Conservation (phyloP, 2,888 invertebrate genomes). For the Caenorhabditis sp. region DNA sequence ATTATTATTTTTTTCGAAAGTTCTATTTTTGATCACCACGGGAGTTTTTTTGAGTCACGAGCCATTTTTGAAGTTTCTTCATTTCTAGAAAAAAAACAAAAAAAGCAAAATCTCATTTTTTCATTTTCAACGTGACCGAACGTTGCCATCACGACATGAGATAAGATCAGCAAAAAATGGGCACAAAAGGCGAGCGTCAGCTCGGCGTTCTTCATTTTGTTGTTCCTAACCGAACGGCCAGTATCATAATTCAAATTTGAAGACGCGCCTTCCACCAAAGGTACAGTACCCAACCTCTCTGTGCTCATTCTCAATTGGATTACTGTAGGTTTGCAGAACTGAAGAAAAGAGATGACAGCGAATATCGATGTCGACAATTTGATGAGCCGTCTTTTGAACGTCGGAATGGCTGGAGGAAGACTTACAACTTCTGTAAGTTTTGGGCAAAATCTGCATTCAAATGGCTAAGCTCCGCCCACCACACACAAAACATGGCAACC, state of each 20-base stretch:
- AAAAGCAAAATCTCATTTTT: background rate
- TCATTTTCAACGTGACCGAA: background rate
- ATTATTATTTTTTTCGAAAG: too few species aligned
- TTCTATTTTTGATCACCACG: too few species aligned
- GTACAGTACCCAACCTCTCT: background rate
- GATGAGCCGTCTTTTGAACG: constrained; percentile 48
- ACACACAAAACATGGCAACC: background rate
- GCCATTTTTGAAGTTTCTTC: too few species aligned
- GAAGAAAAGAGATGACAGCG: constrained; percentile 28
- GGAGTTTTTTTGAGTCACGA: too few species aligned
- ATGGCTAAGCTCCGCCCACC: constrained; percentile 3
- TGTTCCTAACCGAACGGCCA: constrained; percentile 8
- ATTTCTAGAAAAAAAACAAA: background rate
- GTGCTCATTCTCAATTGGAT: background rate
- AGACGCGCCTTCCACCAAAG: background rate
- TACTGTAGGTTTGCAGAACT: constrained; percentile 3
- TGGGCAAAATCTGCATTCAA: too few species aligned
- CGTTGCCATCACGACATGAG: background rate
- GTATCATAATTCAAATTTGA: background rate
- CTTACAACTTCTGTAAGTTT: constrained; percentile 37
- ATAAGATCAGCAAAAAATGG: background rate
- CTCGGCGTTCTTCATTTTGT: background rate
- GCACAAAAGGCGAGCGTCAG: background rate
- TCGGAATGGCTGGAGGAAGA: constrained; percentile 49
- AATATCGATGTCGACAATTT: constrained; percentile 46